phyloP scores from a whole-genome alignment of 1,140 invertebrate species.

The Camponotus pennsylvanicus region DNA sequence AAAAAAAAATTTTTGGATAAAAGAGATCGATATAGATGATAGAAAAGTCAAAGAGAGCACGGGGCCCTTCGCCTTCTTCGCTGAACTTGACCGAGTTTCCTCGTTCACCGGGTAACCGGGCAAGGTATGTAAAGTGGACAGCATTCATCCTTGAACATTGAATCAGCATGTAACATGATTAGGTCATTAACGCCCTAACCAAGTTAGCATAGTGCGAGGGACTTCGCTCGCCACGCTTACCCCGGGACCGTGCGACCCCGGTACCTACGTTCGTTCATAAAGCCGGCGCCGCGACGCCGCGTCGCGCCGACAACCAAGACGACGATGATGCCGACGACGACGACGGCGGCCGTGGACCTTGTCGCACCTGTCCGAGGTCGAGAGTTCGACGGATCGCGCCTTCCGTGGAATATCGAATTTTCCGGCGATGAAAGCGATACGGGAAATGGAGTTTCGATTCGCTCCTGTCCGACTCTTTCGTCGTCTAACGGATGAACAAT shows the following conservation, averaged over 20 bases:
- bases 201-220: conserved; percentile 86
- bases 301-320: conserved; percentile 56
- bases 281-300: conserved; percentile 65
- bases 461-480: background rate
- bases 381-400: conserved; percentile 54
- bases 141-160: conserved; percentile 86
- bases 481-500: conserved; percentile 31
- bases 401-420: conserved; percentile 65
- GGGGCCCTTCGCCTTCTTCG: conserved; percentile 66
- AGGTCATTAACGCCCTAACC: conserved; percentile 86
- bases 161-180: conserved; percentile 87
- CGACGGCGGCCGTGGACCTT: conserved; percentile 19
- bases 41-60: background rate
- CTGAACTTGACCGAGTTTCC: conserved; percentile 86
- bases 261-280: conserved; percentile 80
- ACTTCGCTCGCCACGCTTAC: conserved; percentile 83
- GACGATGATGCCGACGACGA: conserved; percentile 17
- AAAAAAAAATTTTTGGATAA: background rate
- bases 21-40: background rate
- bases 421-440: conserved; percentile 53
- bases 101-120: conserved; percentile 82
- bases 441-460: conserved; percentile 49
- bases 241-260: conserved; percentile 68
- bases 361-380: conserved; percentile 33
- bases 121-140: conserved; percentile 86